phyloP scores from a whole-genome alignment of 2,113 vertebrate genomes.

The Lampris incognitus region DNA sequence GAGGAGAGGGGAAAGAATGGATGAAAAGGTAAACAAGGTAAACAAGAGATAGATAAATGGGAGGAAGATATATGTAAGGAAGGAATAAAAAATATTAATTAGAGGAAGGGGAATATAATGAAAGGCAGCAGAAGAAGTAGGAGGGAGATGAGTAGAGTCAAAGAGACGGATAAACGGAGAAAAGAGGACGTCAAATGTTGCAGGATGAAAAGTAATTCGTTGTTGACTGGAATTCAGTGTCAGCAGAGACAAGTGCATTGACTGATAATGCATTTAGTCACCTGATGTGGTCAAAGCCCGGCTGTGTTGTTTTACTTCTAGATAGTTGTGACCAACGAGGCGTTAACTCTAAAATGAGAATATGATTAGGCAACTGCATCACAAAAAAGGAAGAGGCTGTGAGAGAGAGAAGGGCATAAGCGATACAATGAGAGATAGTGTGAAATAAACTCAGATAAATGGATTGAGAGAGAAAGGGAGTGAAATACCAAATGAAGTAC shows the following conservation, averaged over 20 bases:
- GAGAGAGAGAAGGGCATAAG: neutral
- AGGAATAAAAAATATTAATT: neutral
- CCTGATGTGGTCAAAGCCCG: slow-evolving; percentile 42
- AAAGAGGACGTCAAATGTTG: neutral
- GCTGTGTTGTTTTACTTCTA: slow-evolving; percentile 40
- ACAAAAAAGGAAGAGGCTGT: neutral
- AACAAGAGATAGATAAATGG: neutral
- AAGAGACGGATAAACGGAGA: neutral
- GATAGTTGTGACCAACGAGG: slow-evolving; percentile 65
- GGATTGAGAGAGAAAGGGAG: neutral
- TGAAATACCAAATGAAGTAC: slow-evolving; percentile 58
- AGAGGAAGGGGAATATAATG: neutral
- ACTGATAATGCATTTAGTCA: slow-evolving; percentile 40
- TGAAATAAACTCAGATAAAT: neutral
- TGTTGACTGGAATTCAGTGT: neutral
- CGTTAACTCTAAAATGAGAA: slow-evolving; percentile 59
- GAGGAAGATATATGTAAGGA: neutral
- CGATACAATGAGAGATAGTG: too few relatives aligned
- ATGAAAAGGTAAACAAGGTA: neutral
- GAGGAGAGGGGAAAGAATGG: neutral
- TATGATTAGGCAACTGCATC: neutral
- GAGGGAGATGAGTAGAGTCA: neutral
- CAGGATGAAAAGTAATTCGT: neutral
- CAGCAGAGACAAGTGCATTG: neutral
- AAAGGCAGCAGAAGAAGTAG: neutral